Base-by-base conservation (phyloP, 1,140 invertebrate genomes). In the Aphelinus certus region DNA sequence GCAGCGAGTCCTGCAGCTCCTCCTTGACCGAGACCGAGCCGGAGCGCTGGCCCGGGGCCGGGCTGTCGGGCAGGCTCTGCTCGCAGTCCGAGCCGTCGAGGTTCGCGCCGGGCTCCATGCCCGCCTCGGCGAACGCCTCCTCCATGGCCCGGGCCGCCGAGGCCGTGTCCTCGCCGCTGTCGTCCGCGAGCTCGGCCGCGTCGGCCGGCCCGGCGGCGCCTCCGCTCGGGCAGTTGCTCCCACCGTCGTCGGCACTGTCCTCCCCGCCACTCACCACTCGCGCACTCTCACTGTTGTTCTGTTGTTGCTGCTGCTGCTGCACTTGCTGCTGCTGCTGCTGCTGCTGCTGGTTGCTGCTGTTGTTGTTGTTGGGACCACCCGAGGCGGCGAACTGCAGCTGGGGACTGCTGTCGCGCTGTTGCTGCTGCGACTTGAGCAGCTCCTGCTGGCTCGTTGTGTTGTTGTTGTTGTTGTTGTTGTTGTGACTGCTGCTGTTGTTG, bases 1-100 rank as follows among this genome's bases (percentile, higher is more conserved):
- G 89, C 76, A 91, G 90, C 74, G 90, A 89, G 77, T 92, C 90
- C 77, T 93, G 91, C 4, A 93, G 90, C 83, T 94, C 93, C 75
- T 89, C 87, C 77, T 89, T 88, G 43, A 86, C 83, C 51, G 85
- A 85, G 2, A 88, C 84, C 75, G 92, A 91, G 63, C 88, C 88
- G 46, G 51, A 53, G 51, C 51, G 51, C 51, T 4, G 51, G 9
- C 58, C 68, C 6, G 89, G 90, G 71, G 92, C 91, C 55, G 93
- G 87, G 76, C 86, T 87, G 47, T 85, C 83, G 66, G 87, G 92
- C 62, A 94, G 88, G 66, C 93, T 94, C 63, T 90, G 90, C 51
- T 90, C 90, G 71, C 90, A 92, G 79, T 93, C 91, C 51, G 92
- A 93, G 76, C 89, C 89, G 76, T 92, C 92, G 63, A 91, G 90